A percentile compares a stretch with the other conserved stretches of the same genome.
These are phyloP conservation scores for Menidia beryllina DNA, from an alignment of 2,113 vertebrate genomes.

Conservation along the genomic window DNA sequence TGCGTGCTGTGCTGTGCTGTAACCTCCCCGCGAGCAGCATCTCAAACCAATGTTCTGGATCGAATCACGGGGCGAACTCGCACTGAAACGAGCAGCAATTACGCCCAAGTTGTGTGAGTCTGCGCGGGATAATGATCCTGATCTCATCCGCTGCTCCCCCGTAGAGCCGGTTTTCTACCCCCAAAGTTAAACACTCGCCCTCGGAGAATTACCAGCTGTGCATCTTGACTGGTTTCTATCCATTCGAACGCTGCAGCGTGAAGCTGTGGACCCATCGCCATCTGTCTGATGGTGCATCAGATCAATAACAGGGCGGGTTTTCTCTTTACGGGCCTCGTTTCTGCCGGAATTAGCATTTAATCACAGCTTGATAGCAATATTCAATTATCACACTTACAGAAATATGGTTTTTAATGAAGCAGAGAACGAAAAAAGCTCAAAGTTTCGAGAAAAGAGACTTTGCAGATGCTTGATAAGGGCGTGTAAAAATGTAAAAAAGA, in stretches of 20 bases:
- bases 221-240: slow-evolving; percentile 2
- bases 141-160: background rate
- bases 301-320: background rate
- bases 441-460: background rate
- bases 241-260: slow-evolving; percentile 16
- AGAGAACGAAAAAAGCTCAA: background rate
- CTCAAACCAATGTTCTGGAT: background rate
- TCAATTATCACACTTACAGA: background rate
- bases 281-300: background rate
- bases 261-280: background rate
- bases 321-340: background rate
- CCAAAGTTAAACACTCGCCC: slow-evolving; percentile 38
- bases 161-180: background rate
- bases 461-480: background rate
- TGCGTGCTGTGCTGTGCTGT: background rate
- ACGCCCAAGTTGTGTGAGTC: background rate
- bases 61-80: slow-evolving; percentile 5
- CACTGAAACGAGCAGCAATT: slow-evolving; percentile 5
- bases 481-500: background rate
- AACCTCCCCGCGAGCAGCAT: slow-evolving; percentile 8
- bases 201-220: slow-evolving; percentile 3
- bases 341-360: background rate
- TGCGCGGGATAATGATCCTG: background rate
- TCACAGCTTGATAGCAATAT: background rate
- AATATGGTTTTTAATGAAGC: background rate